These are phyloP conservation scores for Aradus depressus DNA, from an alignment of 2,888 invertebrate species.

Conservation along the genomic window DNA sequence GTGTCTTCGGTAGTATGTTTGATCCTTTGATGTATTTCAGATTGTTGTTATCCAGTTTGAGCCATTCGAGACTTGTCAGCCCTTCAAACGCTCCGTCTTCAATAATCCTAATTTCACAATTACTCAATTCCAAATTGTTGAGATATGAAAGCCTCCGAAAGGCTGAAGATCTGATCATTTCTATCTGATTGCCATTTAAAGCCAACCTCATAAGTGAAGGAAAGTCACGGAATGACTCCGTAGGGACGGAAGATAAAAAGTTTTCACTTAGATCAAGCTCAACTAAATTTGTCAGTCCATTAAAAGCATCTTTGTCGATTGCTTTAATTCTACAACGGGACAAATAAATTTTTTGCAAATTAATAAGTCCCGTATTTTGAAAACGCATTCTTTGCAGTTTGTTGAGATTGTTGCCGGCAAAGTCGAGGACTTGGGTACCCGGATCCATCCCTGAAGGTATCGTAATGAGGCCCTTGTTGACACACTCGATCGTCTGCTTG, in stretches of 20 bases:
- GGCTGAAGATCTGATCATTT: slow-evolving; percentile 50
- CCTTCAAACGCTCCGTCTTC: slow-evolving; percentile 72
- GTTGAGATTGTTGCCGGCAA: slow-evolving; percentile 71
- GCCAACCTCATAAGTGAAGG: slow-evolving; percentile 72
- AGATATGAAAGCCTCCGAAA: slow-evolving; percentile 65
- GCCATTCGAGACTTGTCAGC: slow-evolving; percentile 69
- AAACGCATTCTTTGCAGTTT: slow-evolving; percentile 64
- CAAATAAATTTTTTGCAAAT: slow-evolving; percentile 77
- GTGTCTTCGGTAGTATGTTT: slow-evolving; percentile 59
- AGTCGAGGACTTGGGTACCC: slow-evolving; percentile 77
- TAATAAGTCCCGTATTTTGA: slow-evolving; percentile 62
- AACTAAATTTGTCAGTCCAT: slow-evolving; percentile 73
- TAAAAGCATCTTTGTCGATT: slow-evolving; percentile 69
- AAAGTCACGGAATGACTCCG: slow-evolving; percentile 64
- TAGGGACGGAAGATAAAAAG: slow-evolving; percentile 62
- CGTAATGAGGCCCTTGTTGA: slow-evolving; percentile 59
- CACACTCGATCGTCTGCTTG: slow-evolving; percentile 81
- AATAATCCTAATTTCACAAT: slow-evolving; percentile 64
- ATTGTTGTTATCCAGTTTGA: slow-evolving; percentile 70
- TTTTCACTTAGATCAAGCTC: slow-evolving; percentile 80
- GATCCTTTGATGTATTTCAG: slow-evolving; percentile 59
- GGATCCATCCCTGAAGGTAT: slow-evolving; percentile 70
- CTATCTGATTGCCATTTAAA: slow-evolving; percentile 72
- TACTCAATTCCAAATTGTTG: slow-evolving; percentile 67
- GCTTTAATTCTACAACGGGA: slow-evolving; percentile 64